Evolutionary conservation across 2,797 vertebrate species (phyloP), one percentile per base, ranked within the genome.

Genomic region (Melanotaenia trifasciata): DNA sequence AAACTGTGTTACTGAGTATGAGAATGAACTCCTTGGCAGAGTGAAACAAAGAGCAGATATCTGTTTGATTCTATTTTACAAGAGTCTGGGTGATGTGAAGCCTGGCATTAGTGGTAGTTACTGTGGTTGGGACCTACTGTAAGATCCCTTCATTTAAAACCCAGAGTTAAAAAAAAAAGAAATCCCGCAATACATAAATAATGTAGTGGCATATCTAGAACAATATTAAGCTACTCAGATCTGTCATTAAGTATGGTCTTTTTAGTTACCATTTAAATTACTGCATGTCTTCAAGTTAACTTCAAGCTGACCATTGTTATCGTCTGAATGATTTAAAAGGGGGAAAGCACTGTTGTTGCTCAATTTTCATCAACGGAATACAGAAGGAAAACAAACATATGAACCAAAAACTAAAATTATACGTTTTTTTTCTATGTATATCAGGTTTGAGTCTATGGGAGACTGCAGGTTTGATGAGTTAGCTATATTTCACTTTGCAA

Each of bases 61-160:
- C 24, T 36, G 75, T 83, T 79, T 74, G 77, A 81, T 70, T 80
- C 68, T 68, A 81, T 80, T 85, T 87, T 78, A 84, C 74, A 60
- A 78, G 67, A 69, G 74, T 58, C 60, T 60, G 77, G 85, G 67
- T 90, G 91, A 76, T 79, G 36, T 58, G 62, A 53, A 92, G 85
- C 70, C 66, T 88, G 85, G 76, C 78, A 92, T 94, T 93, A 92
- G 92, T 80, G 84, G 91, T 84, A 72, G 75, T 40, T 67, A 70
- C 70, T 88, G 89, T 64, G 84, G 90, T 73, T 62, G 75, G 62
- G 54, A 78, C 69, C 77, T 81, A 77, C 74, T 83, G 72, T 82
- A 67, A 28, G 76, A 84, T 75, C 80, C 85, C 91, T 89, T 89
- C 14, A 93, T 92, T 89, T 89, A 74, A 90, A 90, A 85, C 82